Evolutionary conservation across 2,113 vertebrate species (phyloP), one percentile per base, ranked within the genome.

Genomic region (Oryzias javanicus): DNA sequence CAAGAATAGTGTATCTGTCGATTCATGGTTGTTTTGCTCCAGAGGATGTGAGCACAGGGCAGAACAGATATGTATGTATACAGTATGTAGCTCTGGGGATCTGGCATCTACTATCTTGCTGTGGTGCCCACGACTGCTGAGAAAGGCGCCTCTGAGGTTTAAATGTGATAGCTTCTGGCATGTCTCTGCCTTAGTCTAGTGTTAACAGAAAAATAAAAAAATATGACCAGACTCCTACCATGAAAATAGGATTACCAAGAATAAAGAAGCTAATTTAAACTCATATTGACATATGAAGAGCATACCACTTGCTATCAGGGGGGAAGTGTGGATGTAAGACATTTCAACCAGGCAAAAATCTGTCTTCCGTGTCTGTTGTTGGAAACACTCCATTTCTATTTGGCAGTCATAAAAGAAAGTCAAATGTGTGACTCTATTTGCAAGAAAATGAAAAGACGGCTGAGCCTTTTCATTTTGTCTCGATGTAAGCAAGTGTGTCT

Each of bases 271-370:
- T 8, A 35, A 35, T 35, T 35, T 35, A 35, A 35, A 35, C 29
- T 35, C 6, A 35, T 35, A 35, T 24, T 49, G 61, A 73, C 68
- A 71, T 69, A 66, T 47, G 55, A 64, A n/a, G 16, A 48, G 42
- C 29, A 42, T 41, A 44, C 49, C 66, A 70, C 47, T 25, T 14
- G 20, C 47, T 16, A 49, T 42, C 42, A 6, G 51, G n/a, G 1
- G 56, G 68, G 52, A 42, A 68, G 8, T 69, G 52, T 50, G 76
- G 74, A 66, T 55, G 63, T 0, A 35, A 29, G 40, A 44, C 50
- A 49, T 64, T 6, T 72, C 51, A 20, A 13, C 10, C 1, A 45
- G 64, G 49, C 59, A 46, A 48, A 47, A 64, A 48, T 57, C 60
- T 66, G 61, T 61, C 52, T 22, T 55, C 61, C 35, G 56, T 70